A percentile compares a stretch with the other conserved stretches of the same genome.
These are phyloP conservation scores for Lasioglossum malachurum DNA, from an alignment of 2,888 invertebrate genomes.

Conservation along the genomic window DNA sequence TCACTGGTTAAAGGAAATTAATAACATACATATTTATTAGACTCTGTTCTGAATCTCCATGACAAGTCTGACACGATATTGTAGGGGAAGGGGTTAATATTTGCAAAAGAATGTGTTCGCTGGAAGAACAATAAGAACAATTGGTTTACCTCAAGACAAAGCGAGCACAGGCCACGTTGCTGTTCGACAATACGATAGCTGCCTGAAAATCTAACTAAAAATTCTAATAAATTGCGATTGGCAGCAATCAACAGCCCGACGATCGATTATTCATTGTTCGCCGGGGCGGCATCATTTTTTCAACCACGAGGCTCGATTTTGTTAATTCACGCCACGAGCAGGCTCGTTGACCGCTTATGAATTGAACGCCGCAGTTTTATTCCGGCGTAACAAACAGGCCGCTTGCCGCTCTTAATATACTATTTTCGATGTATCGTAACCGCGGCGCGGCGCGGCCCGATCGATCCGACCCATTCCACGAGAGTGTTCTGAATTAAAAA, in stretches of 20 bases:
- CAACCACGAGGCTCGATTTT: conserved; percentile 1
- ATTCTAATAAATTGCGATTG: not conserved
- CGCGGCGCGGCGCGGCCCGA: not conserved
- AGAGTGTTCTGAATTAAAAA: not conserved
- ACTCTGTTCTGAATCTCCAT: no score
- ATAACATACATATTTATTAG: no score
- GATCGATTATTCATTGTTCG: not conserved
- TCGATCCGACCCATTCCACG: not conserved
- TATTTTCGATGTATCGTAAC: conserved; percentile 2
- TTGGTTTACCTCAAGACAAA: not conserved
- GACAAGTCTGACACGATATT: no score
- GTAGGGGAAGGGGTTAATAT: not conserved
- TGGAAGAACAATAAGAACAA: not conserved
- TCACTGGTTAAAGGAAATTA: no score
- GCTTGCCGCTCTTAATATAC: not conserved
- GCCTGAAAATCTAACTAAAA: not conserved
- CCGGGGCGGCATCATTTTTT: not conserved
- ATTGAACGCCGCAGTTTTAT: conserved; percentile 9
- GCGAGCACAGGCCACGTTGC: not conserved
- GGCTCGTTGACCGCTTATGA: conserved; percentile 2
- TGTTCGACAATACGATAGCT: not conserved
- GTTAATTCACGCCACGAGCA: not conserved
- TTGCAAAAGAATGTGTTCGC: not conserved
- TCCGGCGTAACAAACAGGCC: not conserved
- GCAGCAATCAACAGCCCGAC: not conserved